Base-by-base conservation (phyloP, 1,140 invertebrate species). In the Drosophila mojavensis region DNA sequence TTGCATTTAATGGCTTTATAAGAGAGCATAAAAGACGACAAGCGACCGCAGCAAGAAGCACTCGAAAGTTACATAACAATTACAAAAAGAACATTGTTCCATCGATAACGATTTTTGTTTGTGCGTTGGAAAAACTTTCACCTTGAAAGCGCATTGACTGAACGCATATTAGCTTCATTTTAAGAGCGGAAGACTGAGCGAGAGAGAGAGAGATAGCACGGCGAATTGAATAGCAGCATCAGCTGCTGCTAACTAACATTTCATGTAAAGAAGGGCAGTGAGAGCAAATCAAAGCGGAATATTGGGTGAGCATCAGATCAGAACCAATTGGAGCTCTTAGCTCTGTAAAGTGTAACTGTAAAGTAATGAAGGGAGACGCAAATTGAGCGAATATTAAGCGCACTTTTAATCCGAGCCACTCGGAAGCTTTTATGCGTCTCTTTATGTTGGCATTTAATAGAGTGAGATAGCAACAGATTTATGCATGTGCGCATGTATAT, bases 1-100 rank as follows among this genome's bases (percentile, higher is more conserved):
- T 72, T 59, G 54, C 50, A 59, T 58, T 33, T 59, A 72, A 66
- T 72, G 62, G 45, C 69, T 66, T 66, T 65, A 72, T 65, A 71
- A 71, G 68, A 36, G 33, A 53, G 30, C 61, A 48, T 72, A 65
- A 43, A 71, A 71, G 53, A 36, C 17, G 67, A 36, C 41, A 41
- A 26, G 43, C 43, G 43, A 47, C 43, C 36, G 43, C 48, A 50
- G 24, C 48, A n/a, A 62, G 48, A 47, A 30, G 26, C 56, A 47
- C 41, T 60, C 30, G 43, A 59, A 58, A 20, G 15, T 60, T 30
- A 33, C 58, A 60, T 59, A 45, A 45, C 58, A 30, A 11, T 55
- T 36, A 36, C 53, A 55, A 36, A 17, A 13, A 39, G n/a, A 33
- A 33, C 26, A 36, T 20, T 55, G 53, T 36, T 15, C 11, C 41